These are phyloP conservation scores for Limnephilus marmoratus DNA, from an alignment of 2,888 invertebrate species.

Conservation along the genomic window DNA sequence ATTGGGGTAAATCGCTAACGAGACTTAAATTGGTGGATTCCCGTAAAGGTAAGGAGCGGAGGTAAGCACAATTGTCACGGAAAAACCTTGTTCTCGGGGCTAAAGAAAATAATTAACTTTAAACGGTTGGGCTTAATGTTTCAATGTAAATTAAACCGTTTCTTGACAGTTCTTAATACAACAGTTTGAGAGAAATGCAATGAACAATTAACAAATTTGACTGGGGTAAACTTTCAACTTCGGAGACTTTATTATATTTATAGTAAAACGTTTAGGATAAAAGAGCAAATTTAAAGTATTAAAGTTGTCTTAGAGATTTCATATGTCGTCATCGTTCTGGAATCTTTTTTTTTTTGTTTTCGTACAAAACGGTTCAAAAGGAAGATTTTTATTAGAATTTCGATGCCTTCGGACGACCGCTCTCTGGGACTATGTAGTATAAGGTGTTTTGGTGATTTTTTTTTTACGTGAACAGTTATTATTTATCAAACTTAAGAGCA, in stretches of 20 bases:
- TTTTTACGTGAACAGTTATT: no score
- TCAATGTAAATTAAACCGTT: not conserved
- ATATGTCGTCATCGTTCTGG: no score
- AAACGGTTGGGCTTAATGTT: not conserved
- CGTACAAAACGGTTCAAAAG: no score
- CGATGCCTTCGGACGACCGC: no score
- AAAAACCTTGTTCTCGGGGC: conserved; percentile 6
- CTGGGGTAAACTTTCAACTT: not conserved
- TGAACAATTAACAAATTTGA: not conserved
- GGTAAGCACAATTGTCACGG: conserved; percentile 20
- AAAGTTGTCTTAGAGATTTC: no score
- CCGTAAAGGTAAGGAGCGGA: not conserved
- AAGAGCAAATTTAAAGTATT: not conserved
- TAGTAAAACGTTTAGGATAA: not conserved
- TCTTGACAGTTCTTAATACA: not conserved
- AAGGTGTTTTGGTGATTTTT: no score
- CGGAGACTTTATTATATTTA: not conserved
- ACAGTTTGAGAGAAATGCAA: not conserved
- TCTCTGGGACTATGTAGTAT: no score
- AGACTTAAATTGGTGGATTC: conserved; percentile 39
- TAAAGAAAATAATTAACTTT: not conserved
- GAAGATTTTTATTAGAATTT: no score
- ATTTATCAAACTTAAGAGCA: no score
- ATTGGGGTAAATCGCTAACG: conserved; percentile 43
- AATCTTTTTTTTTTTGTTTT: no score